These are phyloP conservation scores for Cephus cinctus DNA, from an alignment of 1,140 invertebrate genomes.

Conservation along the genomic window DNA sequence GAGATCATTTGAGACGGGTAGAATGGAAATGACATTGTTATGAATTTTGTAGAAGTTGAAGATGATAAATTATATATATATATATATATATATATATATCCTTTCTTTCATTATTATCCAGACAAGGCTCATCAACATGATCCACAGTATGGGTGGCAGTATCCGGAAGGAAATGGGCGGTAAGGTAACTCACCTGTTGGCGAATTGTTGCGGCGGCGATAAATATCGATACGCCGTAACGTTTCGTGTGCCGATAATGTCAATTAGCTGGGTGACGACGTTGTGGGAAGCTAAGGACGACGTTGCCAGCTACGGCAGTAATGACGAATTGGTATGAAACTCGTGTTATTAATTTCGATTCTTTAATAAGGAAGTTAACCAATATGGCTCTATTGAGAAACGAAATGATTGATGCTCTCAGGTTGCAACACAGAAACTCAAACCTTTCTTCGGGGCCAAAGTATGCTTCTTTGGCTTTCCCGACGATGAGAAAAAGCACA, in stretches of 20 bases:
- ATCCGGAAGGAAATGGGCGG: conserved; percentile 84
- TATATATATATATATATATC: too few relatives aligned
- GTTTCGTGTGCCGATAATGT: conserved; percentile 86
- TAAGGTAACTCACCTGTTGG: conserved; percentile 91
- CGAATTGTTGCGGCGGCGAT: conserved; percentile 79
- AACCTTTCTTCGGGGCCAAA: conserved; percentile 83
- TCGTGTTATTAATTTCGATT: not conserved
- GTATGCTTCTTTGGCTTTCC: conserved; percentile 89
- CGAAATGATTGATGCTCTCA: conserved; percentile 18
- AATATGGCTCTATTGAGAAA: not conserved
- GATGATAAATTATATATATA: not conserved
- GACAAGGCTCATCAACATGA: conserved; percentile 79
- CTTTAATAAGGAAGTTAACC: not conserved
- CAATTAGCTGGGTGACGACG: conserved; percentile 80
- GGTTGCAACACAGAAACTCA: conserved; percentile 66
- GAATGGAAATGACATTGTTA: too few relatives aligned
- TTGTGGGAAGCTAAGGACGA: conserved; percentile 80
- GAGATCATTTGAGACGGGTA: too few relatives aligned
- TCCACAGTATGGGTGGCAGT: conserved; percentile 93
- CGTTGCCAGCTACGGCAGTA: conserved; percentile 62
- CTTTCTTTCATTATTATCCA: too few relatives aligned
- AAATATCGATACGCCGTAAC: conserved; percentile 85
- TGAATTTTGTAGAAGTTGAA: not conserved
- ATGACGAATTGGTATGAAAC: conserved; percentile 70
- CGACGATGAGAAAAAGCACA: conserved; percentile 84